These are phyloP conservation scores for Lepetodrilus schrolli DNA, from an alignment of 2,888 invertebrate genomes.

Conservation along the genomic window DNA sequence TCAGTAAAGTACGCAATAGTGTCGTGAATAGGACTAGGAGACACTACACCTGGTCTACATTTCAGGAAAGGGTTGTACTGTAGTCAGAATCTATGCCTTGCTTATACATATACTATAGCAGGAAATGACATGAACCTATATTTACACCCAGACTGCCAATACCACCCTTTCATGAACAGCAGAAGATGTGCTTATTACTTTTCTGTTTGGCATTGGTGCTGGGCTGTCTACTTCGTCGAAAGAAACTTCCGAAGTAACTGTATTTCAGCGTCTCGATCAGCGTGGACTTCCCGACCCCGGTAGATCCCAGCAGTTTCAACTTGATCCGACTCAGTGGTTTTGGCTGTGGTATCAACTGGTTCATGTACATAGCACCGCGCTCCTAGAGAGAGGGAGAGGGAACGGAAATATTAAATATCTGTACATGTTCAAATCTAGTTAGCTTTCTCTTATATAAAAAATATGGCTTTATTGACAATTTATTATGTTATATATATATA, in stretches of 20 bases:
- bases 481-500: neutral
- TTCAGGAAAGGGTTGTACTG: too few relatives aligned
- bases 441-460: neutral
- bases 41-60: too few relatives aligned
- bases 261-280: slow-evolving; percentile 82
- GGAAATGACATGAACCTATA: too few relatives aligned
- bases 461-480: neutral
- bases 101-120: too few relatives aligned
- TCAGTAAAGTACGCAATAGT: too few relatives aligned
- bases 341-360: slow-evolving; percentile 80
- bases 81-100: too few relatives aligned
- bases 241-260: slow-evolving; percentile 82
- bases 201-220: slow-evolving; percentile 33
- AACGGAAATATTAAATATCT: too few relatives aligned
- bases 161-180: too few relatives aligned
- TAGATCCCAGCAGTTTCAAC: slow-evolving; percentile 83
- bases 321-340: slow-evolving; percentile 78
- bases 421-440: too few relatives aligned
- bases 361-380: slow-evolving; percentile 78
- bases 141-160: too few relatives aligned
- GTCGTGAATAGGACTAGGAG: too few relatives aligned
- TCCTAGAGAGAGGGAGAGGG: too few relatives aligned
- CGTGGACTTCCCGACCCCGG: slow-evolving; percentile 84
- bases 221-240: slow-evolving; percentile 72
- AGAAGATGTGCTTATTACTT: slow-evolving; percentile 35